Percentiles rank a stretch among this genome's conserved stretches.
These are phyloP conservation scores for Nomada ruficornis DNA, from an alignment of 2,888 invertebrate species.

Conservation along the genomic window DNA sequence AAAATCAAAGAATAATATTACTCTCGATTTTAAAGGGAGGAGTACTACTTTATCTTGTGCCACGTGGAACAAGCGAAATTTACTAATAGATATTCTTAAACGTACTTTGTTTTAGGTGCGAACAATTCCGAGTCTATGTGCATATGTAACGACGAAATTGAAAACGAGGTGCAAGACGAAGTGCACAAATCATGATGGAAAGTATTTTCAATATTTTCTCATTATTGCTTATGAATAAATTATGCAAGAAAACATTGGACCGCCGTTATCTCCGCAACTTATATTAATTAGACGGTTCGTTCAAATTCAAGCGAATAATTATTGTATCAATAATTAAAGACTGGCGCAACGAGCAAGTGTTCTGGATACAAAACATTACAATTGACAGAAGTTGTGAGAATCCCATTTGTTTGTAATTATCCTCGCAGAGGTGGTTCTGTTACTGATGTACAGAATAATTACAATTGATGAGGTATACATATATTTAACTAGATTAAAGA, in stretches of 20 bases:
- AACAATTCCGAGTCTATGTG: conserved; percentile 60
- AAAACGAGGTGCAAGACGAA: conserved; percentile 64
- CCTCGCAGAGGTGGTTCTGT: conserved; percentile 39
- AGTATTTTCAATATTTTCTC: not conserved
- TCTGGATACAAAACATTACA: conserved; percentile 32
- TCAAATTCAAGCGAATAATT: conserved; percentile 5
- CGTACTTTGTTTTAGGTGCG: conserved; percentile 62
- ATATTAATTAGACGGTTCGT: not conserved
- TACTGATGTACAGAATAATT: conserved; percentile 63
- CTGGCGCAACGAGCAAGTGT: conserved; percentile 30
- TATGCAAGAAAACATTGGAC: not conserved
- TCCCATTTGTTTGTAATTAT: conserved; percentile 26
- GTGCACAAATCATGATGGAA: conserved; percentile 28
- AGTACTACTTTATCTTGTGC: not conserved
- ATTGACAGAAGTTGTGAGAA: conserved; percentile 7
- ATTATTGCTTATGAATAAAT: not conserved
- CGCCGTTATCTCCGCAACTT: conserved; percentile 2
- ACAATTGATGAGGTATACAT: conserved; percentile 19
- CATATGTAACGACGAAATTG: conserved; percentile 64
- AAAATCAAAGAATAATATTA: not conserved
- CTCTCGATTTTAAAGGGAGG: not conserved
- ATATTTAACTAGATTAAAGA: conserved; percentile 29
- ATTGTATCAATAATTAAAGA: not conserved
- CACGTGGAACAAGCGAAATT: not conserved
- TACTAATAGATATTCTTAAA: not conserved